Base-by-base conservation (phyloP, 2,888 invertebrate species). In the Petrolisthes cinctipes region DNA sequence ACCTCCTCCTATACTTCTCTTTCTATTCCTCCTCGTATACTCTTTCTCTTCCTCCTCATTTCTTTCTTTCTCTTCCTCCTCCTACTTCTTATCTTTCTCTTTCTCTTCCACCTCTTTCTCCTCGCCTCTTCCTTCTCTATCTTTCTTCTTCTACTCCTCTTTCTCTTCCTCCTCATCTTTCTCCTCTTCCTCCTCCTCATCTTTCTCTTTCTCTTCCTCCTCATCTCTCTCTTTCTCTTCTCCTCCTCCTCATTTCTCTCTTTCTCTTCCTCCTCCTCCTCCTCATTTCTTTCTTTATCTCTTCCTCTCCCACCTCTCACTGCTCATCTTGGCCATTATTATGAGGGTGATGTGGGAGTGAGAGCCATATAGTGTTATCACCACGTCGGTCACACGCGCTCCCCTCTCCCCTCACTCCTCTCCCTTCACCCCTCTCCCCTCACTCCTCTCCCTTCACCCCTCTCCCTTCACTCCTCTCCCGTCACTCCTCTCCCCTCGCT, bases 271-370 rank as follows among this genome's bases (percentile, higher is more conserved):
- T 14, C 51, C n/a, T 1, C 51, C 37, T 20, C 4, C 20, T 6
- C 6, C 57, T 56, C 56, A 7, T 53, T 17, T 20, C 57, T 17
- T 7, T 54, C 9, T 53, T 9, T 7, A n/a, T 56, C 51, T 73
- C 56, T 4, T 20, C 20, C 11, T 71, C 6, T 6, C 20, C 20
- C 71, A n/a, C n/a, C n/a, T 9, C 61, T 71, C 71, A 11, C 71
- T 68, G n/a, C 23, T 79, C 84, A 66, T 85, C 84, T 68, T n/a
- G 37, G 17, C 79, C 79, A 78, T 79, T 68, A 85, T 66, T 79
- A 85, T 79, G 76, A 68, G 57, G 53, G 71, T 79, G 84, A 85
- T 85, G 37, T n/a, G 84, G 84, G n/a, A 66, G 79, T 54, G 78
- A 68, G 66, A 17, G 68, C 78, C 66, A 17, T 53, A 51, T 23